phyloP scores from a whole-genome alignment of 1,140 invertebrate species.

The Littorina saxatilis region DNA sequence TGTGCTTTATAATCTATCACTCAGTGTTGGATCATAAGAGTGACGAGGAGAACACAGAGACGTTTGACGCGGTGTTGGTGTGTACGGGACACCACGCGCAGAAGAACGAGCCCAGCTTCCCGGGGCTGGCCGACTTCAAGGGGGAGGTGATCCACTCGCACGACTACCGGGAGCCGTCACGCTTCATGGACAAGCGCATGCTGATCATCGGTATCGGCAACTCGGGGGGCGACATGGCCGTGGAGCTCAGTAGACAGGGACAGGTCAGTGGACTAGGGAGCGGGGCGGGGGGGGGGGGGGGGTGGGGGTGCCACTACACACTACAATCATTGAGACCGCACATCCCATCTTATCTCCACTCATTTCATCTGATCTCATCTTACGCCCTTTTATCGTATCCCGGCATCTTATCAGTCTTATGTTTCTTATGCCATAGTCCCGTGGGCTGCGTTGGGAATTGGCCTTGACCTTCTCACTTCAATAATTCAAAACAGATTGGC shows the following conservation, averaged over 20 bases:
- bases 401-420: too few relatives aligned
- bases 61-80: slow-evolving; percentile 73
- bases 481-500: too few relatives aligned
- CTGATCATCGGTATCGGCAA: slow-evolving; percentile 79
- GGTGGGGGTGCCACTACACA: background rate
- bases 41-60: slow-evolving; percentile 11
- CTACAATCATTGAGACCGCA: background rate
- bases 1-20: background rate
- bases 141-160: slow-evolving; percentile 77
- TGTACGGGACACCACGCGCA: slow-evolving; percentile 74
- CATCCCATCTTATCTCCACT: background rate
- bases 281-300: background rate
- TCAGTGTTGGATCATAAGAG: slow-evolving; percentile 14
- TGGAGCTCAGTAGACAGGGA: slow-evolving; percentile 72
- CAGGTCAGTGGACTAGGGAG: too few relatives aligned
- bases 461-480: too few relatives aligned
- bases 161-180: slow-evolving; percentile 69
- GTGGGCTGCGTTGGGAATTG: too few relatives aligned
- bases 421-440: too few relatives aligned
- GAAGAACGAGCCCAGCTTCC: slow-evolving; percentile 70
- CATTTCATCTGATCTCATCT: too few relatives aligned
- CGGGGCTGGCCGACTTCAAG: slow-evolving; percentile 74
- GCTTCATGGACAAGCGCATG: slow-evolving; percentile 74
- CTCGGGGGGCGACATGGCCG: slow-evolving; percentile 77
- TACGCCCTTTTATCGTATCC: too few relatives aligned